Base-by-base conservation (phyloP, 2,113 vertebrate genomes). In the Balaeniceps rex region DNA sequence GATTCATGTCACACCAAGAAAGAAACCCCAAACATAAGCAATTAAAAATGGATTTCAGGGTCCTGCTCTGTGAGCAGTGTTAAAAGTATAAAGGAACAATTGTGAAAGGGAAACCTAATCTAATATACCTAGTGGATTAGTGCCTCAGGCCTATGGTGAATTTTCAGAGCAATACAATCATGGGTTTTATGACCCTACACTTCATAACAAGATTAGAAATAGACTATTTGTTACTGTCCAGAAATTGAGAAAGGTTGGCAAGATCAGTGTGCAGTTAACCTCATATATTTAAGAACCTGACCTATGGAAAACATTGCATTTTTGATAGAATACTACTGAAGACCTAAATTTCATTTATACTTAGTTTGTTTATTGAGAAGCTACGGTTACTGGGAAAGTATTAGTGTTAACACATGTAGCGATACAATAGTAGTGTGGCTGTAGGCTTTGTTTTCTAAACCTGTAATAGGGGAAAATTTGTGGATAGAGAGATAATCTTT, bases 161-260 rank as follows among this genome's bases (percentile, higher is more conserved):
- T 96, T 97, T 94, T 77, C 87, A 90, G 91, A 90, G 88, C 82
- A 83, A 69, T 87, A 55, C 66, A 94, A 38, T 94, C 60, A 18
- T 51, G 40, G 64, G 29, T 26, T 96, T 97, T 97, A 87, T 96
- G 92, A 94, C 63, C 88, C 77, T 94, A 36, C 18, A 28, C 58
- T 93, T 95, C 34, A 61, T 72, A 92, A 94, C 75, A 65, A 83
- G 78, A 81, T 96, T 83, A 94, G 86, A n/a, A 90, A 69, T 52
- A 91, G 47, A 3, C 29, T 61, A 25, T 87, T 91, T 88, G 80
- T 92, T 90, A 65, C 68, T 83, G 80, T 81, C 83, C 47, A 60
- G 70, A 83, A 93, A 75, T 7, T 19, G 86, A 83, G 74, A n/a
- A 70, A 69, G 24, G 61, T 42, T 87, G 72, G 52, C 7, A n/a